A percentile compares a stretch with the other conserved stretches of the same genome.
Conservation (phyloP, 1,140 invertebrate species). For the Copidosoma floridanum region DNA sequence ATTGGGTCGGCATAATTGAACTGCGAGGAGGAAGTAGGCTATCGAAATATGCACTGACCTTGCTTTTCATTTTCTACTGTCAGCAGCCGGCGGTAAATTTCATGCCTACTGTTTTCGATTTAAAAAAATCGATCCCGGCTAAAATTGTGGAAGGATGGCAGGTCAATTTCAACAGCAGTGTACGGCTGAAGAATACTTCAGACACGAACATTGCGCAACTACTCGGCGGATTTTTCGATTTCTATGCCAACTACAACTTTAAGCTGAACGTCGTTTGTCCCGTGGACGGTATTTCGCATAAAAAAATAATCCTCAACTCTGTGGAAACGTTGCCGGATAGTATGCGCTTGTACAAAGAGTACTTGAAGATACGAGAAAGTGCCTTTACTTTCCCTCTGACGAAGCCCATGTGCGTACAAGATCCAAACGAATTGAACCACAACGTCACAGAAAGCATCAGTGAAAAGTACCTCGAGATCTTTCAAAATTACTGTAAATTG, state of each 20-base stretch:
- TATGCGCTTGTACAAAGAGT: slow-evolving; percentile 53
- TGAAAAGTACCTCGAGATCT: slow-evolving; percentile 20
- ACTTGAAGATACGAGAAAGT: slow-evolving; percentile 37
- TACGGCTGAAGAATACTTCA: slow-evolving; percentile 18
- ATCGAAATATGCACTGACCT: slow-evolving; percentile 62
- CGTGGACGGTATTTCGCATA: slow-evolving; percentile 54
- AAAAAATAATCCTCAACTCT: slow-evolving; percentile 49
- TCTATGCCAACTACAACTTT: slow-evolving; percentile 59
- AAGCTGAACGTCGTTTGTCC: slow-evolving; percentile 56
- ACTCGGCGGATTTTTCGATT: slow-evolving; percentile 62
- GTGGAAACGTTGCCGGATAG: slow-evolving; percentile 45
- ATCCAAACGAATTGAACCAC: slow-evolving; percentile 62
- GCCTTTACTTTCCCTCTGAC: slow-evolving; percentile 40
- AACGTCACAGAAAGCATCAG: slow-evolving; percentile 54
- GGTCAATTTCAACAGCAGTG: slow-evolving; percentile 48
- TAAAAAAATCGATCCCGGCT: slow-evolving; percentile 41
- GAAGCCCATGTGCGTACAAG: slow-evolving; percentile 60
- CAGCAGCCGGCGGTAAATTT: slow-evolving; percentile 57
- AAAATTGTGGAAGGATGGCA: slow-evolving; percentile 54
- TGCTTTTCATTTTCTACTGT: slow-evolving; percentile 66
- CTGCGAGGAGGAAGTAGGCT: slow-evolving; percentile 55
- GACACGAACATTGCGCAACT: slow-evolving; percentile 49
- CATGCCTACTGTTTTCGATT: slow-evolving; percentile 48
- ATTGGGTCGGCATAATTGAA: slow-evolving; percentile 64
- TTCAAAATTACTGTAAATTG: slow-evolving; percentile 34